phyloP scores from a whole-genome alignment of 2,797 vertebrate genomes.

The Avahi laniger region DNA sequence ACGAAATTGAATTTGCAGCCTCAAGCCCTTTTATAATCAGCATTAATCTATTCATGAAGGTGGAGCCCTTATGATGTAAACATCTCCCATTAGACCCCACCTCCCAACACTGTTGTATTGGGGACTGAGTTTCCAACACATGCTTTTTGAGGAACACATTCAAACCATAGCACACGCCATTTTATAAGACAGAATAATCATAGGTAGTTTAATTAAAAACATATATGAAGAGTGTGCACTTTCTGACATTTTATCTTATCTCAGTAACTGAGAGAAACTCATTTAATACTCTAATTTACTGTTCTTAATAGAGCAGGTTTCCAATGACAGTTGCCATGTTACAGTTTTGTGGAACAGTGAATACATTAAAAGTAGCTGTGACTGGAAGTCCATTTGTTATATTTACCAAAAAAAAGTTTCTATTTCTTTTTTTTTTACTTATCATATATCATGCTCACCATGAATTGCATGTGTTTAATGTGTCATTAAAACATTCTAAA shows the following conservation, averaged over 20 bases:
- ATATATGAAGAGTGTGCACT: not conserved
- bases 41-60: not conserved
- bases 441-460: not conserved
- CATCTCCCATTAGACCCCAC: not conserved
- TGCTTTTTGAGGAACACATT: not conserved
- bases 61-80: not conserved
- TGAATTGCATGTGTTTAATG: not conserved
- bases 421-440: slow-evolving; percentile 24
- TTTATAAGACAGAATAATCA: slow-evolving; percentile 39
- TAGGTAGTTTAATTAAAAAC: slow-evolving; percentile 34
- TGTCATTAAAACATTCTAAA: slow-evolving; percentile 36
- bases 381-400: slow-evolving; percentile 23
- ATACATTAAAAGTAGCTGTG: slow-evolving; percentile 23
- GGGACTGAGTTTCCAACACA: not conserved
- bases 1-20: not conserved
- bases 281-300: slow-evolving; percentile 46
- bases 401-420: not conserved
- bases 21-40: not conserved
- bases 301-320: slow-evolving; percentile 14
- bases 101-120: not conserved
- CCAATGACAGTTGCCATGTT: not conserved
- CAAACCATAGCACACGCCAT: not conserved
- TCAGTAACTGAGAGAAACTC: slow-evolving; percentile 38
- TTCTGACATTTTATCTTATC: slow-evolving; percentile 30
- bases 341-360: slow-evolving; percentile 5